Percentiles rank a stretch among this genome's conserved stretches.
Conservation (phyloP, 2,888 invertebrate genomes). For the Caenorhabditis angaria region DNA sequence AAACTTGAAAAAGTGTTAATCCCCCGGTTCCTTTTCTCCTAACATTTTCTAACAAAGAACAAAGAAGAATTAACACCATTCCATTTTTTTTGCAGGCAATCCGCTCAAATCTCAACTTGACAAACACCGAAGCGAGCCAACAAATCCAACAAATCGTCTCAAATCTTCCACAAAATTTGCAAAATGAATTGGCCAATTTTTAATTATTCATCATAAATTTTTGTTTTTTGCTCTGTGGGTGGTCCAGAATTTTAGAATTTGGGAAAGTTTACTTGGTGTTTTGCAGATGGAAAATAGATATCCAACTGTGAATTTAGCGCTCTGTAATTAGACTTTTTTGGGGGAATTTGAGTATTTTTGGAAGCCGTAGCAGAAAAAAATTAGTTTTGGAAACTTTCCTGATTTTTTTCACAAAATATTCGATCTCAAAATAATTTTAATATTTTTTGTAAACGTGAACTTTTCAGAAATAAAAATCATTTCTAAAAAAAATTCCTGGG, state of each 20-base stretch:
- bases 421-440: too few species aligned
- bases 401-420: too few species aligned
- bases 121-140: conserved; percentile 22
- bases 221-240: not conserved
- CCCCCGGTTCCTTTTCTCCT: too few species aligned
- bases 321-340: too few species aligned
- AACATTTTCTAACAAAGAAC: not conserved
- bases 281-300: not conserved
- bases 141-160: conserved; percentile 26
- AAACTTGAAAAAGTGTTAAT: too few species aligned
- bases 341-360: too few species aligned
- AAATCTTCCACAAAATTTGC: conserved; percentile 27
- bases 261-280: not conserved
- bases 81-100: conserved; percentile 28
- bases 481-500: too few species aligned
- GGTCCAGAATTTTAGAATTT: not conserved
- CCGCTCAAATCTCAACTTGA: conserved; percentile 29
- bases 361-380: too few species aligned
- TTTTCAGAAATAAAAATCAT: too few species aligned
- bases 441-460: too few species aligned
- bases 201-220: conserved; percentile 8
- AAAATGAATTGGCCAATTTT: conserved; percentile 21
- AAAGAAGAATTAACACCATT: not conserved
- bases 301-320: not conserved
- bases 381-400: too few species aligned